phyloP scores from a whole-genome alignment of 2,888 invertebrate genomes.

The Mythimna lalbum region DNA sequence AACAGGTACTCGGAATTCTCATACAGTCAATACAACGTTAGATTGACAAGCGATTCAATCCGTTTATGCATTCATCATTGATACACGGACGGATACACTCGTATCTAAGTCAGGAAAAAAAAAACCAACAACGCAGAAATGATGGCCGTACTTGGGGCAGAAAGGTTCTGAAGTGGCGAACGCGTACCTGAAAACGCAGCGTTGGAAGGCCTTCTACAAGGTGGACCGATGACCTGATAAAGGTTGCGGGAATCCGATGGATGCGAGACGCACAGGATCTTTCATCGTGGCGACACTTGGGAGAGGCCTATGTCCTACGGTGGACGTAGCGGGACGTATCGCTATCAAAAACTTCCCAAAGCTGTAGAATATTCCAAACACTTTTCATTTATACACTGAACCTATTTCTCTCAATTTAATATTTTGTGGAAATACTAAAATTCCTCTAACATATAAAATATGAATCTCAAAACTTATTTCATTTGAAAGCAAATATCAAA shows the following conservation, averaged over 20 bases:
- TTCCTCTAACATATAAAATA: neutral
- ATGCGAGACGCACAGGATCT: too few species aligned
- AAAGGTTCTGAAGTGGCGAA: too few species aligned
- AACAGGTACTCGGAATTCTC: conserved; percentile 33
- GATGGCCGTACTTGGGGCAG: too few species aligned
- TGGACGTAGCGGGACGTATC: too few species aligned
- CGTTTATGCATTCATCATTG: conserved; percentile 7
- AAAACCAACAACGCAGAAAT: too few species aligned
- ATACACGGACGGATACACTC: neutral
- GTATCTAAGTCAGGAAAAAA: neutral
- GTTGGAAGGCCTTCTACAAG: too few species aligned
- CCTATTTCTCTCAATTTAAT: neutral
- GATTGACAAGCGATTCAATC: conserved; percentile 9
- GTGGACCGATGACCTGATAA: too few species aligned
- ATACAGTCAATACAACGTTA: conserved; percentile 11
- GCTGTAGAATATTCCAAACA: neutral
- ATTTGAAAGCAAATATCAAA: neutral
- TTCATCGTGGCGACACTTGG: too few species aligned
- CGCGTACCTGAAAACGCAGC: too few species aligned
- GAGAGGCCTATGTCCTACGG: too few species aligned
- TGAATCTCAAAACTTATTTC: neutral
- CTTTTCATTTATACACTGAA: neutral
- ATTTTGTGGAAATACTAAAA: neutral
- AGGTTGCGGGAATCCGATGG: too few species aligned
- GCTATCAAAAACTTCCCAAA: conserved; percentile 1